A percentile compares a stretch with the other conserved stretches of the same genome.
These are phyloP conservation scores for Nesometra sesokonis DNA, from an alignment of 35 echinoderm and acorn worm genomes.

Conservation along the genomic window DNA sequence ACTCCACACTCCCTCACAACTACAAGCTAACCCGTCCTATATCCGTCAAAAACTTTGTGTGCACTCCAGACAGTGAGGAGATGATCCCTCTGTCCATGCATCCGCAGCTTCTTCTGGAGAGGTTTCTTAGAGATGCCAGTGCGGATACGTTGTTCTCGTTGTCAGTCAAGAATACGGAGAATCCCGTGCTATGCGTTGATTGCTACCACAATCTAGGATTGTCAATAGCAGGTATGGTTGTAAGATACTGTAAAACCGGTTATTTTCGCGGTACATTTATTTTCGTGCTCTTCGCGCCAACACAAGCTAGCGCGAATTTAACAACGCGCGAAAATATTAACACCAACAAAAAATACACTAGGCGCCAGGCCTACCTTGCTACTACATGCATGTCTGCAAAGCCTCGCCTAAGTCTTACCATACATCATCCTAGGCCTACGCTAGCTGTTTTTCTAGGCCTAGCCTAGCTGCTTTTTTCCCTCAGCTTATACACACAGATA, in stretches of 20 bases:
- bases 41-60: conserved; percentile 43
- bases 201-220: conserved; percentile 70
- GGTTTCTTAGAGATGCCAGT: conserved; percentile 49
- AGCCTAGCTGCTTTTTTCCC: too few relatives aligned
- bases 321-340: too few relatives aligned
- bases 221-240: conserved; percentile 44
- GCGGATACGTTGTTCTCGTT: conserved; percentile 43
- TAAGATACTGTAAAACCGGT: not conserved
- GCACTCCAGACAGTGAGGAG: conserved; percentile 79
- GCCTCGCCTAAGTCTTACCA: too few relatives aligned
- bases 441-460: too few relatives aligned
- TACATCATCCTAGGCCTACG: too few relatives aligned
- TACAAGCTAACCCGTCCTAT: conserved; percentile 15
- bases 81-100: conserved; percentile 40
- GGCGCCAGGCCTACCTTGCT: too few relatives aligned
- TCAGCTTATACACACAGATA: too few relatives aligned
- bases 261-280: too few relatives aligned
- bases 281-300: too few relatives aligned
- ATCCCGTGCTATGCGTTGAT: conserved; percentile 68
- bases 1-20: not conserved
- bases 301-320: too few relatives aligned
- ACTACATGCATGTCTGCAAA: too few relatives aligned
- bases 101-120: conserved; percentile 81
- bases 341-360: too few relatives aligned
- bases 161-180: conserved; percentile 18